These are phyloP conservation scores for Epicampocera succincta DNA, from an alignment of 2,888 invertebrate genomes.

Conservation along the genomic window DNA sequence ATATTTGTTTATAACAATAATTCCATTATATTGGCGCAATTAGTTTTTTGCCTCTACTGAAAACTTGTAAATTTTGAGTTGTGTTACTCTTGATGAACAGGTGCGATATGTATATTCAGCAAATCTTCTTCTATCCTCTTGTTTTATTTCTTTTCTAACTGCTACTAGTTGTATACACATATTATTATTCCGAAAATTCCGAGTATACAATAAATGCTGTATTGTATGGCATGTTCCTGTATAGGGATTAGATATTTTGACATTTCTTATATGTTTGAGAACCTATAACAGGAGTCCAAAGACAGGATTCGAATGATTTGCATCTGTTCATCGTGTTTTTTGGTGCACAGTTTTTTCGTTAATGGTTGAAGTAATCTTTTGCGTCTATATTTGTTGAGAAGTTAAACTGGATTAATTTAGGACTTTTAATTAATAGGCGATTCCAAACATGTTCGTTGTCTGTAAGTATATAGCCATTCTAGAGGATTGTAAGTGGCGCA, in stretches of 20 bases:
- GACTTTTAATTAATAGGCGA: neutral
- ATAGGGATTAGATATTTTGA: too few species aligned
- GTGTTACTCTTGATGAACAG: too few species aligned
- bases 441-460: neutral
- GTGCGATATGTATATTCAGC: too few species aligned
- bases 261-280: too few species aligned
- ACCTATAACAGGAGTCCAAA: neutral
- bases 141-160: neutral
- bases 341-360: neutral
- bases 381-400: neutral
- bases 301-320: neutral
- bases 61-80: too few species aligned
- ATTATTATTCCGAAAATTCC: neutral
- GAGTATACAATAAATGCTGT: neutral
- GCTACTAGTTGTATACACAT: neutral
- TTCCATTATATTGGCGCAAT: too few species aligned
- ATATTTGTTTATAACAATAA: too few species aligned
- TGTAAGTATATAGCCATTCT: neutral
- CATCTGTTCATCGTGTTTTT: slow-evolving; percentile 2
- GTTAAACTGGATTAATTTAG: too few species aligned
- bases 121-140: neutral
- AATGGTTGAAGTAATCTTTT: neutral
- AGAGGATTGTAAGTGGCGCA: neutral
- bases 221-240: neutral
- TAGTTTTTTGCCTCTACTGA: too few species aligned